phyloP scores from a whole-genome alignment of 35 echinoderm and acorn worm genomes.

The Apostichopus parvimensis region DNA sequence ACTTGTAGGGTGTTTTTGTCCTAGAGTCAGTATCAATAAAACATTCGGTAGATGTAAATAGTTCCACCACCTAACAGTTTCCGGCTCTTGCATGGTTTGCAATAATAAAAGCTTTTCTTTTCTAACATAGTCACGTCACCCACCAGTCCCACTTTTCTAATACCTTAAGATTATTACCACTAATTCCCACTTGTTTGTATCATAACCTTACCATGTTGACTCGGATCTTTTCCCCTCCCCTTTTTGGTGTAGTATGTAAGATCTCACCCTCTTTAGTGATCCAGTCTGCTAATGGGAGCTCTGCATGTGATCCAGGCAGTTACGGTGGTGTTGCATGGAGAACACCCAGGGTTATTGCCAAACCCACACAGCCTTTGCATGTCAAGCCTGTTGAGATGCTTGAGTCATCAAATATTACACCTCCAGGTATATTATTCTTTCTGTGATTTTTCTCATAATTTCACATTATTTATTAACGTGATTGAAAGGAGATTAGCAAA shows the following conservation, averaged over 20 bases:
- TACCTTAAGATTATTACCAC: background rate
- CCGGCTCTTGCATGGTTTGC: no score
- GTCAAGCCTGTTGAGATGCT: conserved; percentile 6
- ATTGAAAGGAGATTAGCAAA: no score
- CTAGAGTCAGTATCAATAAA: no score
- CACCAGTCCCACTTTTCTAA: no score
- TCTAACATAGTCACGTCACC: no score
- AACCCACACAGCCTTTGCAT: conserved; percentile 30
- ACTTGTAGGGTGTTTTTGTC: no score
- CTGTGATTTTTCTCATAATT: background rate
- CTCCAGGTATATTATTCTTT: conserved; percentile 10
- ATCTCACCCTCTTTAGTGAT: conserved; percentile 22
- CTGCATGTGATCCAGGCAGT: conserved; percentile 24
- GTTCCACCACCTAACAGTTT: no score
- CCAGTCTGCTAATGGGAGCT: background rate
- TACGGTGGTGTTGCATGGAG: conserved; percentile 15
- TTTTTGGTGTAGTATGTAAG: conserved; percentile 18
- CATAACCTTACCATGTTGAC: background rate
- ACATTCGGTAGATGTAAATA: no score
- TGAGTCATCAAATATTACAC: background rate
- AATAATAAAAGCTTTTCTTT: no score
- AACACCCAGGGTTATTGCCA: background rate
- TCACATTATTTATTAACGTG: background rate
- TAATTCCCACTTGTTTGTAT: background rate
- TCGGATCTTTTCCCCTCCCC: conserved; percentile 32